These are phyloP conservation scores for Rhombomys opimus DNA, from an alignment of 2,113 vertebrate species.

Conservation along the genomic window DNA sequence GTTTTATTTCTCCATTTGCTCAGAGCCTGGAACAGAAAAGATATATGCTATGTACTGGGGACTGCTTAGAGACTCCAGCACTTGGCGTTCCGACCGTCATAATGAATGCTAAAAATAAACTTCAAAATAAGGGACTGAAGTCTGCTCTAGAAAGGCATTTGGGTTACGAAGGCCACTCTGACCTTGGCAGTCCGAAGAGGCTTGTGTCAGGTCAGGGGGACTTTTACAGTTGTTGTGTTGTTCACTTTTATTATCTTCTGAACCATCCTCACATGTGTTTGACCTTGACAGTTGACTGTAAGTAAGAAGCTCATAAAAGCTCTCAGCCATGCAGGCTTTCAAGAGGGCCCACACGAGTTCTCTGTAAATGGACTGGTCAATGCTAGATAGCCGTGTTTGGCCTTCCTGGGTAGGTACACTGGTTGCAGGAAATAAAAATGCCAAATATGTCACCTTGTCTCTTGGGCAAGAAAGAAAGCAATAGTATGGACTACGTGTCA, in stretches of 20 bases:
- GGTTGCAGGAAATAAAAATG: background rate
- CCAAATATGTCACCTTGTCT: background rate
- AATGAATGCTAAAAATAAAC: background rate
- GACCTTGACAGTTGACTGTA: slow-evolving; percentile 38
- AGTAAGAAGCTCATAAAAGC: slow-evolving; percentile 1
- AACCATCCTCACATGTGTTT: slow-evolving; percentile 24
- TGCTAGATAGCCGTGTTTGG: background rate
- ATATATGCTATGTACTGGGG: background rate
- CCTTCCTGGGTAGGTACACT: background rate
- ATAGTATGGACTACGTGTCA: background rate
- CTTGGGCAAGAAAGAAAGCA: background rate
- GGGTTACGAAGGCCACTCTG: background rate
- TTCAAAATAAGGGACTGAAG: slow-evolving; percentile 44
- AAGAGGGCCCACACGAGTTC: background rate
- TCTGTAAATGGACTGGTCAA: background rate
- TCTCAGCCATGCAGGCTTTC: background rate
- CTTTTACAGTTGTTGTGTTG: slow-evolving; percentile 30
- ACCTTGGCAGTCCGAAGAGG: slow-evolving; percentile 32
- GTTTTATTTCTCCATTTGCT: slow-evolving; percentile 53
- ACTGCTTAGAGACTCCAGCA: background rate
- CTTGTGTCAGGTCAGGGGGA: slow-evolving; percentile 15
- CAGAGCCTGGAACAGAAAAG: background rate
- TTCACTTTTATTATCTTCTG: slow-evolving; percentile 54
- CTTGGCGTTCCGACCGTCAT: background rate
- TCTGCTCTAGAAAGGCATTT: slow-evolving; percentile 16